A percentile compares a stretch with the other conserved stretches of the same genome.
Conservation (phyloP, 2,888 invertebrate genomes). For the Megaustenia siamemsis region DNA sequence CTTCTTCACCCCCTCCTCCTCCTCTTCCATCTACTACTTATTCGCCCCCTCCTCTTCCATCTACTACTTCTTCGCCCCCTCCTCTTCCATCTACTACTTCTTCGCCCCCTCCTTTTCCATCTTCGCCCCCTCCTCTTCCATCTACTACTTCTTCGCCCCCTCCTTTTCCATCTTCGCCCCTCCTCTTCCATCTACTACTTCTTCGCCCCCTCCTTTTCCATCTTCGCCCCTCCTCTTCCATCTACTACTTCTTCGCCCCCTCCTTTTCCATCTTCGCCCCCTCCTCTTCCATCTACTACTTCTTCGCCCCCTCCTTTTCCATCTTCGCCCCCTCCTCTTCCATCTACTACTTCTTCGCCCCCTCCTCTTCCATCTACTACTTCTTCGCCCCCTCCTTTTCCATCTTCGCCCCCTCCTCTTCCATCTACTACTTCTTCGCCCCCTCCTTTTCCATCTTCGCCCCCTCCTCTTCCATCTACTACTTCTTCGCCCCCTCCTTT, state of each 20-base stretch:
- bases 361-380: too few species aligned
- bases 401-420: too few species aligned
- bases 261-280: background rate
- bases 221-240: background rate
- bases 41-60: background rate
- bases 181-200: background rate
- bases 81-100: background rate
- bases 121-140: conserved; percentile 24
- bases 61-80: background rate
- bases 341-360: background rate
- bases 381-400: too few species aligned
- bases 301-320: background rate
- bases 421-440: too few species aligned
- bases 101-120: background rate
- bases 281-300: background rate
- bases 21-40: conserved; percentile 9
- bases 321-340: background rate
- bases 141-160: background rate
- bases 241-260: too few species aligned
- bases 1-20: background rate
- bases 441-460: too few species aligned
- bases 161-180: background rate
- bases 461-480: too few species aligned
- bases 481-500: too few species aligned
- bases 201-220: background rate